Percentiles rank a stretch among this genome's conserved stretches.
phyloP scores from a whole-genome alignment of 2,888 invertebrate genomes.

The Pseudeuparius sepicola region DNA sequence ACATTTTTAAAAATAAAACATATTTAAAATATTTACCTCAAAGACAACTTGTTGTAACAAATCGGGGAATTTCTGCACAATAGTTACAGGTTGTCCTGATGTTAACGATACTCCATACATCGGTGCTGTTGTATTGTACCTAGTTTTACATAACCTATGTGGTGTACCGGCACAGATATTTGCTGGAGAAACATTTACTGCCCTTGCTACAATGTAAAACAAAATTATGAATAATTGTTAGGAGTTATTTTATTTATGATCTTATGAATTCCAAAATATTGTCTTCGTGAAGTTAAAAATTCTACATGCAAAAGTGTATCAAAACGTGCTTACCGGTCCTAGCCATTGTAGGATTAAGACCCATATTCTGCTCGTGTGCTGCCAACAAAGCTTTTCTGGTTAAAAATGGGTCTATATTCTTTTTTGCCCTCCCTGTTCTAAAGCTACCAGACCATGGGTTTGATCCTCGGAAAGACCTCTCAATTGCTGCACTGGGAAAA shows the following conservation, averaged over 20 bases:
- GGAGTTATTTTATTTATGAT: too few species aligned
- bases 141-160: slow-evolving; percentile 72
- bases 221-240: too few species aligned
- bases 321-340: slow-evolving; percentile 39
- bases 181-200: slow-evolving; percentile 36
- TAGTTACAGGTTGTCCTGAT: slow-evolving; percentile 85
- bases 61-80: slow-evolving; percentile 90
- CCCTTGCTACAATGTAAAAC: slow-evolving; percentile 25
- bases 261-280: too few species aligned
- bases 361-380: slow-evolving; percentile 46
- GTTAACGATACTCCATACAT: slow-evolving; percentile 92
- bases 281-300: too few species aligned
- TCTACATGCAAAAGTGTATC: too few species aligned
- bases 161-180: slow-evolving; percentile 49
- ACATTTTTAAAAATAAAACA: too few species aligned
- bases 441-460: slow-evolving; percentile 57
- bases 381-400: slow-evolving; percentile 62
- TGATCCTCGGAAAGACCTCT: slow-evolving; percentile 54
- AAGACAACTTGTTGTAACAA: slow-evolving; percentile 86
- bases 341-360: slow-evolving; percentile 28
- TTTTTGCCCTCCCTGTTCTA: slow-evolving; percentile 55
- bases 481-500: slow-evolving; percentile 60
- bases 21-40: slow-evolving; percentile 65
- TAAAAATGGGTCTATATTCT: slow-evolving; percentile 59
- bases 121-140: slow-evolving; percentile 88